phyloP scores from a whole-genome alignment of 2,113 vertebrate species.

The Brachyhypopomus gauderio region DNA sequence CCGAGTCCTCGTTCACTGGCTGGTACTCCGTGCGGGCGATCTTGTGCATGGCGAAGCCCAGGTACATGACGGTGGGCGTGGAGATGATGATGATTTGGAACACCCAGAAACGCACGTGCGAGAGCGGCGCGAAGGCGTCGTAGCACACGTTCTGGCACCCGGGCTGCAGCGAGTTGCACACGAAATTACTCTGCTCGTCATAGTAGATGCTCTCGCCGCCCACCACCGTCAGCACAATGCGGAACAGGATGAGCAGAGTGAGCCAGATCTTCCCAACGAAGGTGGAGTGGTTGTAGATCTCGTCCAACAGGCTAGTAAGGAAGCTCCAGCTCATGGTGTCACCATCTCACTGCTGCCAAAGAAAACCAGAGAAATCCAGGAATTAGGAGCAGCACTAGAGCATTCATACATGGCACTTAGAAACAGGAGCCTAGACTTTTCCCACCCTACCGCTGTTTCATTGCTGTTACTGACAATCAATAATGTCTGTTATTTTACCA shows the following conservation, averaged over 20 bases:
- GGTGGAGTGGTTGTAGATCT: constrained; percentile 93
- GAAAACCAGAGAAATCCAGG: neutral
- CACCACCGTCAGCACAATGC: constrained; percentile 87
- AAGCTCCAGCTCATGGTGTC: constrained; percentile 93
- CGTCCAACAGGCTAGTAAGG: constrained; percentile 86
- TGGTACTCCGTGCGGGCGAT: constrained; percentile 78
- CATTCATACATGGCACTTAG: too few species aligned
- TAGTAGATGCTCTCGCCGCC: constrained; percentile 93
- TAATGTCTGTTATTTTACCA: too few species aligned
- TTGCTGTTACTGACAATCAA: too few species aligned
- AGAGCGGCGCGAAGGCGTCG: constrained; percentile 80
- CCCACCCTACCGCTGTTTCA: too few species aligned
- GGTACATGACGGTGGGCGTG: constrained; percentile 85
- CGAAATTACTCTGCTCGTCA: constrained; percentile 92
- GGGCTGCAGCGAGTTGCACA: constrained; percentile 87
- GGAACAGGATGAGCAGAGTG: constrained; percentile 85
- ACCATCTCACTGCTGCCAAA: constrained; percentile 59
- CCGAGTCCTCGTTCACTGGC: constrained; percentile 83
- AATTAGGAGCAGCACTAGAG: neutral
- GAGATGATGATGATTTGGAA: constrained; percentile 91
- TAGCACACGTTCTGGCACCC: constrained; percentile 81
- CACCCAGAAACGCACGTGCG: constrained; percentile 90
- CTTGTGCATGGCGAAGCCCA: constrained; percentile 89
- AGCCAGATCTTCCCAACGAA: constrained; percentile 67
- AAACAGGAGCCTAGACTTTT: too few species aligned